Evolutionary conservation across 2,888 invertebrate species (phyloP), one percentile per base, ranked within the genome.

Genomic region (Callimorpha dominula): DNA sequence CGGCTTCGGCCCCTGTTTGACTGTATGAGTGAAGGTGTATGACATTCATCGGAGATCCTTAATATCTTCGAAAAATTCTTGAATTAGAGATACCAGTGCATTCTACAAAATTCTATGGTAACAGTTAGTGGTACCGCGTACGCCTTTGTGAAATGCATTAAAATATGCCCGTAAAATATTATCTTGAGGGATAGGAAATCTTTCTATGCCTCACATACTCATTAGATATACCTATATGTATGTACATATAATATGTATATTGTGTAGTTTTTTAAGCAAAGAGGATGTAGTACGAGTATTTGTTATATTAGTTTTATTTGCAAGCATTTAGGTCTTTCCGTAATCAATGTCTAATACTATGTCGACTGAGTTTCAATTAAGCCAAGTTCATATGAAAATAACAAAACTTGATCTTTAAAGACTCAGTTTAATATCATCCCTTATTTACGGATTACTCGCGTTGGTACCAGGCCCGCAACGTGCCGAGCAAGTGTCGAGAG

Each of bases 21-120:
- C 7, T 68, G 46, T 60, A 69, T 42, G 40, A 69, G 20, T 42
- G 46, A 42, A 52, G 52, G 20, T 49, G 31, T 68, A 54, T 31
- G 60, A 60, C 14, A 2, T 60, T 60, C 2, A 14, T 20, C 20
- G 3, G 60, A 60, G 4, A 60, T 6, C 31, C 14, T 60, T 31
- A 46, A 46, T 1, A 12, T 12, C 20, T 31, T 14, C 5, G 1
- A 31, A 60, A 60, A 57, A 12, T 11, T 49, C n/a, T 6, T 46
- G 43, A 46, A 46, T 9, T 46, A 46, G 9, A 46, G 9, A 4
- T 46, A 20, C 9, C 0, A 20, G 11, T 57, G 20, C 20, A 12
- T 20, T 60, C 60, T 60, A 14, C 2, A 31, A 31, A 14, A 14
- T 31, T 31, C 14, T 20, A 20, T 57, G 12, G 5, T 11, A 54